Conservation (phyloP, 2,888 invertebrate species). For the Xestoiulus laeticollis region DNA sequence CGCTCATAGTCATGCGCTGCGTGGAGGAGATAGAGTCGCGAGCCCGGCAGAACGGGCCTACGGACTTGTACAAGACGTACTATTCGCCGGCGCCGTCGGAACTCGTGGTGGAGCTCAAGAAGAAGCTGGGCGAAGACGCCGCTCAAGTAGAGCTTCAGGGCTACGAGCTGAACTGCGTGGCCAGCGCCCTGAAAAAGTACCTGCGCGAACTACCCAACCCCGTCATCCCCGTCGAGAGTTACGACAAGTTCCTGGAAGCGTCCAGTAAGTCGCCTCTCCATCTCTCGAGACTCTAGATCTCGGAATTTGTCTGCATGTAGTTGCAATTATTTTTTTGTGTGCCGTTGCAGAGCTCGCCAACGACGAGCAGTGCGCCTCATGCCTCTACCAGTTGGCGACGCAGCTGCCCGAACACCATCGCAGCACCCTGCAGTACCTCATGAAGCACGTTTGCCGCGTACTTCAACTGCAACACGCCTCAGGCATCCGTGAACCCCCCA, state of each 20-base stretch:
- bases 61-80: conserved; percentile 76
- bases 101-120: conserved; percentile 70
- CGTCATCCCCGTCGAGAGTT: conserved; percentile 77
- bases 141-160: conserved; percentile 65
- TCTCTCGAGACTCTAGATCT: neutral
- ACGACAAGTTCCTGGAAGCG: conserved; percentile 73
- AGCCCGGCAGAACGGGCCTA: conserved; percentile 66
- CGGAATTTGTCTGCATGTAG: neutral
- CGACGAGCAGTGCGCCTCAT: conserved; percentile 70
- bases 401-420: conserved; percentile 74
- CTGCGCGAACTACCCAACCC: conserved; percentile 79
- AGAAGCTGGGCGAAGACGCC: conserved; percentile 61
- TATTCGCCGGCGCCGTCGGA: conserved; percentile 72
- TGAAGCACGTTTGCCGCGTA: conserved; percentile 77
- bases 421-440: conserved; percentile 72
- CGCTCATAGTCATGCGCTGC: conserved; percentile 71
- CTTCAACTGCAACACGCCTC: conserved; percentile 74
- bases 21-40: conserved; percentile 72
- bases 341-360: conserved; percentile 58
- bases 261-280: conserved; percentile 62
- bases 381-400: conserved; percentile 69
- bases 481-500: conserved; percentile 73
- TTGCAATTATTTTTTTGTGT: neutral
- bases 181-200: conserved; percentile 75
- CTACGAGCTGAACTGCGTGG: conserved; percentile 69